Percentiles rank a stretch among this genome's conserved stretches.
These are phyloP conservation scores for Paralichthys olivaceus DNA, from an alignment of 2,113 vertebrate genomes.

Conservation along the genomic window DNA sequence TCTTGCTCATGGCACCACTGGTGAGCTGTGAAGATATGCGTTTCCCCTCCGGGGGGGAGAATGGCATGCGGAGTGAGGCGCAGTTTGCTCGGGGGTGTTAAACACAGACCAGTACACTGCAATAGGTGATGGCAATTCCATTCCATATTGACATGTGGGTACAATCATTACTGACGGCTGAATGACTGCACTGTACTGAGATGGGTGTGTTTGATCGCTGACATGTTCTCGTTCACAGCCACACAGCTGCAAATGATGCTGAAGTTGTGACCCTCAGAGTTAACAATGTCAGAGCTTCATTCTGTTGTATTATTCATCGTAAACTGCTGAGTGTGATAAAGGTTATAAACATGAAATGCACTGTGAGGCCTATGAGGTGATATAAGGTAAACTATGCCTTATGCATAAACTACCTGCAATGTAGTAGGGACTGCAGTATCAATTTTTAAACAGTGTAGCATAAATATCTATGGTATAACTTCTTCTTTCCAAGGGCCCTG, in stretches of 20 bases:
- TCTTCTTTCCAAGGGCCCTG: too few species aligned
- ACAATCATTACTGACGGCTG: not conserved
- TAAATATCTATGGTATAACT: too few species aligned
- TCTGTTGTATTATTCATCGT: not conserved
- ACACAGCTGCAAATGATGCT: not conserved
- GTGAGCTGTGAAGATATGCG: slow-evolving; percentile 40
- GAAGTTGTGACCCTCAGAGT: not conserved
- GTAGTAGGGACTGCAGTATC: too few species aligned
- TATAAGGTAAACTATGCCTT: not conserved
- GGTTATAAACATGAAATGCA: not conserved
- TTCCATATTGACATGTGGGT: slow-evolving; percentile 14
- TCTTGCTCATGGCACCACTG: slow-evolving; percentile 37
- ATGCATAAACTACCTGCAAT: too few species aligned
- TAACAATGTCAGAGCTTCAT: not conserved
- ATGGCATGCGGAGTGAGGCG: not conserved
- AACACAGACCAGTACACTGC: not conserved
- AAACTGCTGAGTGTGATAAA: not conserved
- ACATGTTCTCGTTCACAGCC: not conserved
- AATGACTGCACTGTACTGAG: slow-evolving; percentile 3
- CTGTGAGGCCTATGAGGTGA: not conserved
- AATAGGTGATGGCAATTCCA: not conserved
- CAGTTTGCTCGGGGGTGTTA: slow-evolving; percentile 1
- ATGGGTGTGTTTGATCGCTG: not conserved
- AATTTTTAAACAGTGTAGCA: too few species aligned
- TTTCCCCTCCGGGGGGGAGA: slow-evolving; percentile 6